These are phyloP conservation scores for Dicrurus megarhynchus DNA, from an alignment of 2,113 vertebrate genomes.

Conservation along the genomic window DNA sequence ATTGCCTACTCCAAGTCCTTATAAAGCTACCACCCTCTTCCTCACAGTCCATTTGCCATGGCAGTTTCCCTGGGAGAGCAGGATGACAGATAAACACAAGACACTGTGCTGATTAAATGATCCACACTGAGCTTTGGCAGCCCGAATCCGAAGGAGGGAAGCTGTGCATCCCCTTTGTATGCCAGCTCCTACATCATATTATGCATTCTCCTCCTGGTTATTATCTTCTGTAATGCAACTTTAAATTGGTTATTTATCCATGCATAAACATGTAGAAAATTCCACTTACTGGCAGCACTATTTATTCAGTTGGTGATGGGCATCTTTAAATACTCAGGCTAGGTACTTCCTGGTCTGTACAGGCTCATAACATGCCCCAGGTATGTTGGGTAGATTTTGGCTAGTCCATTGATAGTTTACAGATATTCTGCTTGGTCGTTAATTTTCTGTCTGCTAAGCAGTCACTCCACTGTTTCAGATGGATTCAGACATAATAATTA, in stretches of 20 bases:
- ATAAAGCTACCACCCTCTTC: not conserved
- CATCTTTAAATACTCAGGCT: not conserved
- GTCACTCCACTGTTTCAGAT: not conserved
- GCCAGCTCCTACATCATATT: not conserved
- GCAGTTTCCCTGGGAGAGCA: not conserved
- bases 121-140: not conserved
- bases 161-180: not conserved
- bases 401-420: not conserved
- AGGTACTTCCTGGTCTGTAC: not conserved
- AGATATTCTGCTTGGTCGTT: not conserved
- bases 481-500: not conserved
- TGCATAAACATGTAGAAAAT: not conserved
- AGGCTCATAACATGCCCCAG: not conserved
- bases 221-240: not conserved
- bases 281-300: not conserved
- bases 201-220: not conserved
- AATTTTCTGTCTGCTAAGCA: not conserved
- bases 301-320: not conserved
- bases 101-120: not conserved
- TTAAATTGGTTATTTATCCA: slow-evolving; percentile 1
- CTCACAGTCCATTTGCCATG: not conserved
- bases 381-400: not conserved
- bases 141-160: not conserved
- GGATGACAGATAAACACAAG: not conserved
- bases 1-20: not conserved